Evolutionary conservation across 2,888 invertebrate species (phyloP).

Genomic region (Trichogramma evanescens): DNA sequence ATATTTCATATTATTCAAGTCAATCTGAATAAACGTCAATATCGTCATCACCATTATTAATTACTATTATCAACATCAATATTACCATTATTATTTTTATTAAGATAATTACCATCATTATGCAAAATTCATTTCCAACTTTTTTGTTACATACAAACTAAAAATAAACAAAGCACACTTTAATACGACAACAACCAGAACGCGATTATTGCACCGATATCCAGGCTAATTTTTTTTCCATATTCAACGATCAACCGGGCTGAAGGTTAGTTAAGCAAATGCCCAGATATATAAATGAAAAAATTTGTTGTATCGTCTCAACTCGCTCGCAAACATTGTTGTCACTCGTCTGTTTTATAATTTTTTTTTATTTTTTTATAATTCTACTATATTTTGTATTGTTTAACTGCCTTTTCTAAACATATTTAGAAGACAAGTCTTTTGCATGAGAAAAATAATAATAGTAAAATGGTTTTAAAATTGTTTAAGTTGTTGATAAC

Average conservation of each 20-base stretch:
- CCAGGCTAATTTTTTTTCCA: conserved; percentile 18
- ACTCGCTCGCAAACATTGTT: no score
- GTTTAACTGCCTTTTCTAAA: conserved; percentile 14
- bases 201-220: conserved; percentile 21
- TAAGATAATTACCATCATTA: conserved; percentile 12
- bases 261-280: conserved; percentile 30
- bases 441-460: conserved; percentile 16
- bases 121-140: background rate
- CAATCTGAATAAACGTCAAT: background rate
- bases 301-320: background rate
- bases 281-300: conserved; percentile 14
- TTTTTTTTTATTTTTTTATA: conserved; percentile 12
- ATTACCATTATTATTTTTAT: conserved; percentile 21
- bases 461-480: conserved; percentile 20
- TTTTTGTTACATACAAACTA: conserved; percentile 15
- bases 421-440: conserved; percentile 6
- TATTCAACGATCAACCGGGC: conserved; percentile 27
- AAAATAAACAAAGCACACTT: conserved; percentile 16
- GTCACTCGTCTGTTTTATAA: no score
- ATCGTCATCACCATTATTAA: background rate
- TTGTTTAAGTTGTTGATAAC: conserved; percentile 29
- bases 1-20: conserved; percentile 15
- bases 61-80: conserved; percentile 3
- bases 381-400: conserved; percentile 14
- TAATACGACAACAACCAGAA: conserved; percentile 1